These are phyloP conservation scores for Syngnathus typhle DNA, from an alignment of 2,113 vertebrate species.

Conservation along the genomic window DNA sequence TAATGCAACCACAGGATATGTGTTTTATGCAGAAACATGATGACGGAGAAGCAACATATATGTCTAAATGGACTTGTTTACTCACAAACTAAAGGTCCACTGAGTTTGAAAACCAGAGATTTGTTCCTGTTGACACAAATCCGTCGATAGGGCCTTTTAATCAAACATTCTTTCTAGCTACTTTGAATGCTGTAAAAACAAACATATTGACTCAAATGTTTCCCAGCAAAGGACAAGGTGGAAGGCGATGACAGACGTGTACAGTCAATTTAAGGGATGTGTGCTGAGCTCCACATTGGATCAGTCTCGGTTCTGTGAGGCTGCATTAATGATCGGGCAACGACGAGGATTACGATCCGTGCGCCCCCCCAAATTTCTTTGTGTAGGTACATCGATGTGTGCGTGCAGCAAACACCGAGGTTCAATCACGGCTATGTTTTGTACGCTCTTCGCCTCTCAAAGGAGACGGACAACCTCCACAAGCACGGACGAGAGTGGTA, in stretches of 20 bases:
- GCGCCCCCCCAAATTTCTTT: neutral
- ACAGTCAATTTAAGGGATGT: slow-evolving; percentile 36
- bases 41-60: slow-evolving; percentile 35
- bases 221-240: slow-evolving; percentile 10
- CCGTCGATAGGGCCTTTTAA: slow-evolving; percentile 42
- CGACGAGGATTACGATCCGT: neutral
- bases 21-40: neutral
- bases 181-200: slow-evolving; percentile 35
- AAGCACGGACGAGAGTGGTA: slow-evolving; percentile 16
- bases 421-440: neutral
- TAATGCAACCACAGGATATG: too few species aligned
- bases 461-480: slow-evolving; percentile 10
- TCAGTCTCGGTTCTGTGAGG: slow-evolving; percentile 27
- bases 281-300: slow-evolving; percentile 12
- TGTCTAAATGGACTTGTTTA: slow-evolving; percentile 19
- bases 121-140: slow-evolving; percentile 41
- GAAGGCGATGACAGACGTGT: slow-evolving; percentile 23
- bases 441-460: neutral
- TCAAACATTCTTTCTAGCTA: slow-evolving; percentile 31
- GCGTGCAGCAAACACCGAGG: slow-evolving; percentile 9
- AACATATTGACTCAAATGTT: slow-evolving; percentile 42
- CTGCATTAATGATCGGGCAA: slow-evolving; percentile 46
- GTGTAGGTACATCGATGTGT: slow-evolving; percentile 14
- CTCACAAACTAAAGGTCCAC: slow-evolving; percentile 16
- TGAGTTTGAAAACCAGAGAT: slow-evolving; percentile 25